Percentiles rank a stretch among this genome's conserved stretches.
phyloP scores from a whole-genome alignment of 2,113 vertebrate genomes.

The Otolemur garnettii region DNA sequence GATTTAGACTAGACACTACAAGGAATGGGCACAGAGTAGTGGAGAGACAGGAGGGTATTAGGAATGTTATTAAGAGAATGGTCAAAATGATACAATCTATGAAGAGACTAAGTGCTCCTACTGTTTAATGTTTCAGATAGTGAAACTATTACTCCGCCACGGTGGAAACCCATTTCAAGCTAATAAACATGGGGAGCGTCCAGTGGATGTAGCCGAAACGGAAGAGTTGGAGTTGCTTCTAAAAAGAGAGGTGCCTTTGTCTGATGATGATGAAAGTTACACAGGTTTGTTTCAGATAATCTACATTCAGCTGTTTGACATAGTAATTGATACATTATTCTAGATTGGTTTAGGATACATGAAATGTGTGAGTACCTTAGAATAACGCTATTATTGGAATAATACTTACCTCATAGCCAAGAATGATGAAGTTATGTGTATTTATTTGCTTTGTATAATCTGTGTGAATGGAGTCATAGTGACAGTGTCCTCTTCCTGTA shows the following conservation, averaged over 20 bases:
- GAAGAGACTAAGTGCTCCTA: neutral
- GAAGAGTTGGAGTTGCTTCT: conserved; percentile 96
- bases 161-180: conserved; percentile 98
- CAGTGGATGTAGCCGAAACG: conserved; percentile 98
- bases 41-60: neutral
- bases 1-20: neutral
- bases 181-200: conserved; percentile 97
- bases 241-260: conserved; percentile 95
- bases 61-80: neutral
- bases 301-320: neutral
- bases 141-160: conserved; percentile 96
- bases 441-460: neutral
- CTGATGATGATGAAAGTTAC: conserved; percentile 95
- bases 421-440: neutral
- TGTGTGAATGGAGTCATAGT: neutral
- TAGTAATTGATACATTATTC: neutral
- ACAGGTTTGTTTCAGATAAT: conserved; percentile 90
- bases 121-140: conserved; percentile 91
- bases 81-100: neutral
- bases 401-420: neutral
- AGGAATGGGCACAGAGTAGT: neutral
- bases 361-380: conserved; percentile 38
- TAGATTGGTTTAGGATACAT: conserved; percentile 38
- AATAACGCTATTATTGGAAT: neutral
- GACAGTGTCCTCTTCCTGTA: neutral